These are phyloP conservation scores for Carpatolechia fugitivella DNA, from an alignment of 2,888 invertebrate genomes.

Conservation along the genomic window DNA sequence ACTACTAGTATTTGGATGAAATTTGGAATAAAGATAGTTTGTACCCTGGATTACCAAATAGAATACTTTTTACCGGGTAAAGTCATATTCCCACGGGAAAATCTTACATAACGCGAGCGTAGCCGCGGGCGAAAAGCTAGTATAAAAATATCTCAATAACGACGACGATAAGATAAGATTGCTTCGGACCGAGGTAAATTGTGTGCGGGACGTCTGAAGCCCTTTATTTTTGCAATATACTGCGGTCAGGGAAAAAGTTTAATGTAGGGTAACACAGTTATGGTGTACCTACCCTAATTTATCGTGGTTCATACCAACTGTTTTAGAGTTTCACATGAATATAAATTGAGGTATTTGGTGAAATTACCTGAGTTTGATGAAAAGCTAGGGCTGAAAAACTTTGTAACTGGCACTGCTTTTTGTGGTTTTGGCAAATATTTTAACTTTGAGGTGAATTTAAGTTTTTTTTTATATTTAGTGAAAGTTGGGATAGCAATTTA, in stretches of 20 bases:
- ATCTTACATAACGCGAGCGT: too few relatives aligned
- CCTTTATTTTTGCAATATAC: conserved; percentile 62
- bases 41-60: too few relatives aligned
- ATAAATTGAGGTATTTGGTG: conserved; percentile 10
- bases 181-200: conserved; percentile 49
- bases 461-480: too few relatives aligned
- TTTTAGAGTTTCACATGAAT: conserved; percentile 11
- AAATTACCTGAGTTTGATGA: conserved; percentile 7
- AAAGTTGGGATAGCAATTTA: too few relatives aligned
- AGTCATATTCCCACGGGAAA: too few relatives aligned
- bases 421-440: too few relatives aligned
- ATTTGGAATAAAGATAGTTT: too few relatives aligned
- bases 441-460: too few relatives aligned
- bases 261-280: conserved; percentile 68
- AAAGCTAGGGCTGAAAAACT: not conserved
- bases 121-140: too few relatives aligned
- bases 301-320: conserved; percentile 27
- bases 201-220: conserved; percentile 42
- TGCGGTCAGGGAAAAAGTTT: conserved; percentile 52
- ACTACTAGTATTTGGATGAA: too few relatives aligned
- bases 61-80: too few relatives aligned
- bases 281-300: conserved; percentile 47
- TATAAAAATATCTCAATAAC: conserved; percentile 28
- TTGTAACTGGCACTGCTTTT: too few relatives aligned
- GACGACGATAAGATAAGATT: conserved; percentile 51